Evolutionary conservation across 1,140 invertebrate species (phyloP).

Genomic region (Pseudomyrmex pallidus): DNA sequence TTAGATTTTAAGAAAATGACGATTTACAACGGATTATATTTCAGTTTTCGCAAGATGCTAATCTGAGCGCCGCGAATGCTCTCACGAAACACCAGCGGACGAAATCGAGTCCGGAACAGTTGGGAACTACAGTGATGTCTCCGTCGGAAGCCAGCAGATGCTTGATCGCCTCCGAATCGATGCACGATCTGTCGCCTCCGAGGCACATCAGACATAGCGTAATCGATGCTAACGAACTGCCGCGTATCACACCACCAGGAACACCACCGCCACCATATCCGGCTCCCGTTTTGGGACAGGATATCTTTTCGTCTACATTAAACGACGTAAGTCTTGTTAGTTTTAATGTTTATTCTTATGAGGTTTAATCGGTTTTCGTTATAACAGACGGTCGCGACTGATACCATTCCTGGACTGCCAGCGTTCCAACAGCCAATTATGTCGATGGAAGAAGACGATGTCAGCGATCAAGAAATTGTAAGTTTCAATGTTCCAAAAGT

Average conservation of each 20-base stretch:
- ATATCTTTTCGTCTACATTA: slow-evolving; percentile 78
- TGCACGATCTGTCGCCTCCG: slow-evolving; percentile 86
- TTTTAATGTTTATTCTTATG: slow-evolving; percentile 47
- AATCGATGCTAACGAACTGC: slow-evolving; percentile 76
- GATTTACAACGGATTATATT: slow-evolving; percentile 54
- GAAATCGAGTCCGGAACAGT: slow-evolving; percentile 89
- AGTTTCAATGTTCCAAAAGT: slow-evolving; percentile 71
- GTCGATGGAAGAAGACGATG: slow-evolving; percentile 97
- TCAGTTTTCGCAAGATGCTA: slow-evolving; percentile 82
- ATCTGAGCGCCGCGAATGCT: slow-evolving; percentile 77
- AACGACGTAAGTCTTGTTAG: slow-evolving; percentile 78
- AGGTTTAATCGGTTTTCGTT: background rate
- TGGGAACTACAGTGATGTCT: slow-evolving; percentile 84
- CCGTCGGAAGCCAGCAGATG: slow-evolving; percentile 84
- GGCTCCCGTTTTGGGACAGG: slow-evolving; percentile 79
- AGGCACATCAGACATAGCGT: slow-evolving; percentile 78
- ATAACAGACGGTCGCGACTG: slow-evolving; percentile 69
- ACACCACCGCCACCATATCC: slow-evolving; percentile 95
- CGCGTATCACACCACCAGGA: slow-evolving; percentile 90
- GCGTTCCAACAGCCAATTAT: slow-evolving; percentile 91
- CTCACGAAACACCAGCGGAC: slow-evolving; percentile 88
- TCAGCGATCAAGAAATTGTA: slow-evolving; percentile 93
- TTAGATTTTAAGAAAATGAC: background rate
- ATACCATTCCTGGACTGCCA: slow-evolving; percentile 79
- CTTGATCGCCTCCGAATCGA: slow-evolving; percentile 87